Percentiles rank a stretch among this genome's conserved stretches.
Conservation (phyloP, 92 coral and sea anemone species). For the Blastomussa wellsi region DNA sequence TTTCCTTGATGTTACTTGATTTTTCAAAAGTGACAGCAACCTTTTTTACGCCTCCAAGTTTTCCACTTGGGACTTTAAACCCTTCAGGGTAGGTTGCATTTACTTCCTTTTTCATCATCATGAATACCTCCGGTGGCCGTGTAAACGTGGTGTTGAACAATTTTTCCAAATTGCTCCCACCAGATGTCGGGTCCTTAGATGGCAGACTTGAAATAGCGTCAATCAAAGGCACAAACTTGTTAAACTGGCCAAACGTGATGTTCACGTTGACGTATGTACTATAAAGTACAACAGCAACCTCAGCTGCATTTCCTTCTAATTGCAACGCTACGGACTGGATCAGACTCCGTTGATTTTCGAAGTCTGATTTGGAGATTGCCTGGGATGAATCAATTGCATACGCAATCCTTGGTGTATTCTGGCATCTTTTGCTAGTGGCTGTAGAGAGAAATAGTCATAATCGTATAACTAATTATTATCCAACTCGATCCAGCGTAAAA, state of each 20-base stretch:
- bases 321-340: not conserved
- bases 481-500: too few relatives aligned
- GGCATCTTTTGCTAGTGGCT: not conserved
- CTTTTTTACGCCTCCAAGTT: constrained; percentile 20
- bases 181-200: not conserved
- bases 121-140: not conserved
- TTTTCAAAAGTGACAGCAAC: constrained; percentile 30
- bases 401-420: constrained; percentile 7
- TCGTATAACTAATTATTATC: too few relatives aligned
- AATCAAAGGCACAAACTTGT: not conserved
- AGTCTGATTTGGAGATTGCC: not conserved
- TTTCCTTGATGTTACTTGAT: constrained; percentile 7
- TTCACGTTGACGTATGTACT: constrained; percentile 3
- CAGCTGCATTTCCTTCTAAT: not conserved
- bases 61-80: constrained; percentile 24
- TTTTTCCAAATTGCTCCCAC: constrained; percentile 7
- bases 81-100: constrained; percentile 18
- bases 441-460: not conserved
- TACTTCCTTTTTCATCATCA: constrained; percentile 17
- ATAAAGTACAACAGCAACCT: constrained; percentile 6
- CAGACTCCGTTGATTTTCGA: not conserved
- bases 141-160: constrained; percentile 9
- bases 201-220: not conserved
- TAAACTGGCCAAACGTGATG: constrained; percentile 12
- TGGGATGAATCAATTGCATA: constrained; percentile 24